Evolutionary conservation across 30 jellyfish, hydroid and myxozoan genomes (phyloP).

Genomic region (Sanderia malayensis): DNA sequence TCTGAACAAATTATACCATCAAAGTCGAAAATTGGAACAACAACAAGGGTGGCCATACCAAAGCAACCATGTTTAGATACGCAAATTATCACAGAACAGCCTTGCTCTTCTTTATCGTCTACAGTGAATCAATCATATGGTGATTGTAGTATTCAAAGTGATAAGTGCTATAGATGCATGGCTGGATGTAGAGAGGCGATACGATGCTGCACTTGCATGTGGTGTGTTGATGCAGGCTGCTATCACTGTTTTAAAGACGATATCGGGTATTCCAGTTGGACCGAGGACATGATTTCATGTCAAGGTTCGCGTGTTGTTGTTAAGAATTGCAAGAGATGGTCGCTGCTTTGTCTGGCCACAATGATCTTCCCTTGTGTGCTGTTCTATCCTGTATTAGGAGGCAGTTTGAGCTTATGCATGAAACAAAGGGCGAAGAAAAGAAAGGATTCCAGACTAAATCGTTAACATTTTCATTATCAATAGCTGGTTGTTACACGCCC

Average conservation of each 20-base stretch:
- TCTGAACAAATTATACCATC: no score
- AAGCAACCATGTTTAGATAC: no score
- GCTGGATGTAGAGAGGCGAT: conserved; percentile 9
- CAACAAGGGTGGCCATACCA: no score
- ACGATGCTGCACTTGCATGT: conserved; percentile 76
- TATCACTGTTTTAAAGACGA: conserved; percentile 88
- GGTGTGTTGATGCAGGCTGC: conserved; percentile 83
- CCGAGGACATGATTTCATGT: conserved; percentile 39
- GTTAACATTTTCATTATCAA: no score
- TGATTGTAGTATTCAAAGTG: not conserved
- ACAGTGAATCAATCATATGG: no score
- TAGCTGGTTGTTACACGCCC: no score
- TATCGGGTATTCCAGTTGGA: conserved; percentile 76
- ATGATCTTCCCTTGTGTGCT: conserved; percentile 47
- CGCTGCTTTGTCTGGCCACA: conserved; percentile 42
- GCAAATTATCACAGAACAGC: no score
- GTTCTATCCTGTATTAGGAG: conserved; percentile 52
- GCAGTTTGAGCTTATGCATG: conserved; percentile 43
- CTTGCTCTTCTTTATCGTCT: no score
- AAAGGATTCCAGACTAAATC: no score
- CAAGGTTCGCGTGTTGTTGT: not conserved
- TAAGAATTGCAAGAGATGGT: conserved; percentile 36
- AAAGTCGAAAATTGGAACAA: no score
- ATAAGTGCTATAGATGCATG: conserved; percentile 53
- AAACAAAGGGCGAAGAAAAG: conserved; percentile 30